These are phyloP conservation scores for Gracilinanus agilis DNA, from an alignment of 2,113 vertebrate species.

Conservation along the genomic window DNA sequence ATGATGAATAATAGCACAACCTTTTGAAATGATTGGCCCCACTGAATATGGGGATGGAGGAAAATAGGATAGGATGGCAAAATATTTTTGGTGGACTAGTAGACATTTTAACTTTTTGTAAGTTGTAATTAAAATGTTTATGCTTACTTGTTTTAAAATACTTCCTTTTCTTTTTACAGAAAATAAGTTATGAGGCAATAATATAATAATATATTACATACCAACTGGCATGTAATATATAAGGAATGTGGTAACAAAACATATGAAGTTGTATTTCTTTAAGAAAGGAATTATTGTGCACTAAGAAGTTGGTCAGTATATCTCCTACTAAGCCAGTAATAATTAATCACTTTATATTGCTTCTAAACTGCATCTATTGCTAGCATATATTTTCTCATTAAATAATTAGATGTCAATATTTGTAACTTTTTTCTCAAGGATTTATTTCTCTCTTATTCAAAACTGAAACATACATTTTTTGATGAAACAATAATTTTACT, in stretches of 20 bases:
- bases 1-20: neutral
- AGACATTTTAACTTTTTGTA: neutral
- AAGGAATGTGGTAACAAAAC: neutral
- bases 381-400: neutral
- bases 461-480: neutral
- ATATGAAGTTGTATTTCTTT: neutral
- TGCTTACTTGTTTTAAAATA: neutral
- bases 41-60: neutral
- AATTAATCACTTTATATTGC: neutral
- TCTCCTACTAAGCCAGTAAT: neutral
- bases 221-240: neutral
- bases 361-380: neutral
- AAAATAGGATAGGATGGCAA: neutral
- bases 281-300: neutral
- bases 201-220: too few species aligned
- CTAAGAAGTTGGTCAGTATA: neutral
- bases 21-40: neutral
- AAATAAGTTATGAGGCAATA: neutral
- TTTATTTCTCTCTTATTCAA: neutral
- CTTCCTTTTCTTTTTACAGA: neutral
- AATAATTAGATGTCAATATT: neutral
- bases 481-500: neutral
- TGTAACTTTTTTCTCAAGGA: neutral
- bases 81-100: neutral
- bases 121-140: neutral